Evolutionary conservation across 2,113 vertebrate species (phyloP).

Genomic region (Gallinago paraguaiae): DNA sequence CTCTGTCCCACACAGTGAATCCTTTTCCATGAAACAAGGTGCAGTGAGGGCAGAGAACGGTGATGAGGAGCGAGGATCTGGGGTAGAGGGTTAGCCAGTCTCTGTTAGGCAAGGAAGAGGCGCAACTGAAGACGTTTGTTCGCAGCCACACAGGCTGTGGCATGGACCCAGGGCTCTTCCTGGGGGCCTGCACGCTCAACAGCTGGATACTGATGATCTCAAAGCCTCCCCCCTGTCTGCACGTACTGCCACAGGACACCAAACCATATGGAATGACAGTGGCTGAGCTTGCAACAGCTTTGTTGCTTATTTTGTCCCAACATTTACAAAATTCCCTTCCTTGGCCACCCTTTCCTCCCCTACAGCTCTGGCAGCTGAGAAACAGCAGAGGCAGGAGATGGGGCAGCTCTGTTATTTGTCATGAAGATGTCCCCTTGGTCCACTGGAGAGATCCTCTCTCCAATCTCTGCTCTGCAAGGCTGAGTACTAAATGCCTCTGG

Average conservation of each 20-base stretch:
- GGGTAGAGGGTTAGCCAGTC: neutral
- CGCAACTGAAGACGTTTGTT: fast-evolving
- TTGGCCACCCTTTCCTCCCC: neutral
- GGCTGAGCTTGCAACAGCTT: neutral
- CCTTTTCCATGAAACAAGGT: neutral
- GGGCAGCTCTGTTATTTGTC: neutral
- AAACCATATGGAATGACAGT: neutral
- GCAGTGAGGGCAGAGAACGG: neutral
- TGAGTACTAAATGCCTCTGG: neutral
- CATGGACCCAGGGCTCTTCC: neutral
- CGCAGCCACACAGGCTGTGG: neutral
- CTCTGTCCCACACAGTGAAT: neutral
- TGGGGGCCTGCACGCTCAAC: neutral
- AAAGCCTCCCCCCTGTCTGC: neutral
- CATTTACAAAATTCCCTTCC: neutral
- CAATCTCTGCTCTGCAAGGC: neutral
- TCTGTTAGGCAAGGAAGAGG: neutral
- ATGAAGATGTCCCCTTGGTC: neutral
- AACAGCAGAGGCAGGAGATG: neutral
- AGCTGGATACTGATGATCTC: neutral
- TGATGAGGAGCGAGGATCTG: neutral
- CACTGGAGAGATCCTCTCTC: neutral
- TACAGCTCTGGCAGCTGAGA: neutral
- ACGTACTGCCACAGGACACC: neutral
- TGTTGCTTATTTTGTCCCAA: neutral